These are phyloP conservation scores for Rhizomys pruinosus DNA, from an alignment of 2,113 vertebrate species.

Conservation along the genomic window DNA sequence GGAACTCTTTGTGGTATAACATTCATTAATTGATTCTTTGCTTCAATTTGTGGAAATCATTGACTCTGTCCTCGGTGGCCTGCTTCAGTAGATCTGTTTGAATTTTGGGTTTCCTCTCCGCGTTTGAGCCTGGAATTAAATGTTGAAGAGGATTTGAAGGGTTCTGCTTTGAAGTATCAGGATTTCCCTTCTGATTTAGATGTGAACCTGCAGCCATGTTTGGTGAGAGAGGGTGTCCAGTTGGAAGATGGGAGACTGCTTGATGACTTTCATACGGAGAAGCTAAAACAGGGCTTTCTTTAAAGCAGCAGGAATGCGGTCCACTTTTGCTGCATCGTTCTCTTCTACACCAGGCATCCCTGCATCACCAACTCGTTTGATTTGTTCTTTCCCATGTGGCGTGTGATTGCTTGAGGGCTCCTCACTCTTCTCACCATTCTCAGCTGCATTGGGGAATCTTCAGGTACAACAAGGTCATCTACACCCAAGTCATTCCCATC, in stretches of 20 bases:
- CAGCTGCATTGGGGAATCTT: slow-evolving; percentile 71
- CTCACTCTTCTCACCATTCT: slow-evolving; percentile 79
- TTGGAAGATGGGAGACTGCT: slow-evolving; percentile 72
- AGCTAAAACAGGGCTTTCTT: slow-evolving; percentile 85
- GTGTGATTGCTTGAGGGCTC: slow-evolving; percentile 84
- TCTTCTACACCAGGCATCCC: slow-evolving; percentile 99
- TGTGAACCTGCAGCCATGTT: slow-evolving; percentile 85
- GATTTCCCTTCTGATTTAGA: slow-evolving; percentile 78
- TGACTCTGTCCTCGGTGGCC: slow-evolving; percentile 82
- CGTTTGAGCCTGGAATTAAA: slow-evolving; percentile 88
- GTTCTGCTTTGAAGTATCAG: slow-evolving; percentile 85
- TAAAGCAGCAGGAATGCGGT: slow-evolving; percentile 90
- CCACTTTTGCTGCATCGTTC: slow-evolving; percentile 93
- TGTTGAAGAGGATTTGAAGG: slow-evolving; percentile 87
- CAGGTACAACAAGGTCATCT: slow-evolving; percentile 62
- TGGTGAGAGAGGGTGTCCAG: slow-evolving; percentile 81
- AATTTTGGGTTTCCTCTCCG: slow-evolving; percentile 78
- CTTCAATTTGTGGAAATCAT: slow-evolving; percentile 87
- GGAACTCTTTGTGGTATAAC: background rate
- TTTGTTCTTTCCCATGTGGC: slow-evolving; percentile 88
- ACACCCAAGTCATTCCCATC: slow-evolving; percentile 76
- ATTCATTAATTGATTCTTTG: slow-evolving; percentile 82
- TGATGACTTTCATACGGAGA: slow-evolving; percentile 80
- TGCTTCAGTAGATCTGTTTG: slow-evolving; percentile 82
- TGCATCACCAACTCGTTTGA: slow-evolving; percentile 94